Conservation (phyloP, 2,113 vertebrate genomes). For the Thamnophis sirtalis region DNA sequence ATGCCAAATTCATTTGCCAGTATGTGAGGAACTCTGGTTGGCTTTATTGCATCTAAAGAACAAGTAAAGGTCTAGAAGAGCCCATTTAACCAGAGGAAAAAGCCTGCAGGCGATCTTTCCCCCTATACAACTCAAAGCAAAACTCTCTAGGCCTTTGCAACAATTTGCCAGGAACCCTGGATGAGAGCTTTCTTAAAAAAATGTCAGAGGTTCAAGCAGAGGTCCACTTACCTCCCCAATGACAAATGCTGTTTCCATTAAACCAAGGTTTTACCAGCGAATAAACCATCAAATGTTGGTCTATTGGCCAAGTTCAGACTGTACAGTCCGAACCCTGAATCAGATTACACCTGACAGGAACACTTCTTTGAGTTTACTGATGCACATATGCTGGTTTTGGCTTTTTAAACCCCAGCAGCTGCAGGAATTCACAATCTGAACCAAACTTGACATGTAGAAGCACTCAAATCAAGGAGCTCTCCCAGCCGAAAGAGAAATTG, state of each 20-base stretch:
- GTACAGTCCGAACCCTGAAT: neutral
- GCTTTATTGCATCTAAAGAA: neutral
- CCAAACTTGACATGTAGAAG: neutral
- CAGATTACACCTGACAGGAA: neutral
- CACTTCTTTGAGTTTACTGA: neutral
- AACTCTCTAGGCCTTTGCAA: neutral
- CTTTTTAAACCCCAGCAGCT: neutral
- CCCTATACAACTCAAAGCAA: neutral
- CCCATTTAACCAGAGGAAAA: neutral
- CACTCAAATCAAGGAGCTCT: neutral
- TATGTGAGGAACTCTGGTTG: neutral
- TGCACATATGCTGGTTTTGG: neutral
- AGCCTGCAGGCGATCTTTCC: neutral
- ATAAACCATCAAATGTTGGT: neutral
- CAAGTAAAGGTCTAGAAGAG: neutral
- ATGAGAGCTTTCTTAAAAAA: neutral
- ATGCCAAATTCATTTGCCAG: neutral
- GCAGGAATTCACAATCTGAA: neutral
- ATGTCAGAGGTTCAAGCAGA: neutral
- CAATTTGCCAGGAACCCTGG: neutral
- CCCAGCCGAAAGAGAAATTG: neutral
- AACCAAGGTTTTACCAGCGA: neutral
- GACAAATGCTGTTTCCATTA: neutral
- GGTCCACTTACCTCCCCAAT: neutral
- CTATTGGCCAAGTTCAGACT: neutral